Conservation (phyloP, 2,888 invertebrate species). For the Zygogramma bicolorata region DNA sequence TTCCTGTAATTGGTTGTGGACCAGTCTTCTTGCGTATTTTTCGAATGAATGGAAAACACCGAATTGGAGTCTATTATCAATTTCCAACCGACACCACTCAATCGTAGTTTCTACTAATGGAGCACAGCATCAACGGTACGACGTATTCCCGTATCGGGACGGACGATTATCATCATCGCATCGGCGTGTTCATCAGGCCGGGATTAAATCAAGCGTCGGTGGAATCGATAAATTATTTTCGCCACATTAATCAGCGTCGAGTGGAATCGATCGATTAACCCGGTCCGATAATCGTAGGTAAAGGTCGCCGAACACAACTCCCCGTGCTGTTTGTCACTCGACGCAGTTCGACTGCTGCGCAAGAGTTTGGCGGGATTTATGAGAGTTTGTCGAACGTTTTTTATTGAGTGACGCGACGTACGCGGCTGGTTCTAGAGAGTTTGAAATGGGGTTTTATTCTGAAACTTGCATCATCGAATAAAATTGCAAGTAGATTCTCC, state of each 20-base stretch:
- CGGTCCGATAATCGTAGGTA: slow-evolving; percentile 26
- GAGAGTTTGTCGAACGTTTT: background rate
- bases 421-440: background rate
- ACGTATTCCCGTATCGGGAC: background rate
- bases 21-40: too few relatives aligned
- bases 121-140: background rate
- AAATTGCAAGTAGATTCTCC: too few relatives aligned
- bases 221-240: slow-evolving; percentile 36
- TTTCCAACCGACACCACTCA: too few relatives aligned
- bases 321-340: slow-evolving; percentile 19
- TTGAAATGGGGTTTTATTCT: background rate
- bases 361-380: background rate
- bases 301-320: slow-evolving; percentile 7
- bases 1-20: too few relatives aligned
- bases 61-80: too few relatives aligned
- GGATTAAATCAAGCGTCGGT: slow-evolving; percentile 22
- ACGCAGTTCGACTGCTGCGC: background rate
- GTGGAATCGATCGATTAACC: slow-evolving; percentile 33
- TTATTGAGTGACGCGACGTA: background rate
- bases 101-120: background rate
- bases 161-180: slow-evolving; percentile 38
- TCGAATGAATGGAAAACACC: too few relatives aligned
- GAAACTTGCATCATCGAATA: too few relatives aligned
- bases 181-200: slow-evolving; percentile 28
- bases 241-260: slow-evolving; percentile 35